Percentiles rank a stretch among this genome's conserved stretches.
Evolutionary conservation across 2,797 vertebrate species (phyloP).

Genomic region (Leontocebus nigricollis): DNA sequence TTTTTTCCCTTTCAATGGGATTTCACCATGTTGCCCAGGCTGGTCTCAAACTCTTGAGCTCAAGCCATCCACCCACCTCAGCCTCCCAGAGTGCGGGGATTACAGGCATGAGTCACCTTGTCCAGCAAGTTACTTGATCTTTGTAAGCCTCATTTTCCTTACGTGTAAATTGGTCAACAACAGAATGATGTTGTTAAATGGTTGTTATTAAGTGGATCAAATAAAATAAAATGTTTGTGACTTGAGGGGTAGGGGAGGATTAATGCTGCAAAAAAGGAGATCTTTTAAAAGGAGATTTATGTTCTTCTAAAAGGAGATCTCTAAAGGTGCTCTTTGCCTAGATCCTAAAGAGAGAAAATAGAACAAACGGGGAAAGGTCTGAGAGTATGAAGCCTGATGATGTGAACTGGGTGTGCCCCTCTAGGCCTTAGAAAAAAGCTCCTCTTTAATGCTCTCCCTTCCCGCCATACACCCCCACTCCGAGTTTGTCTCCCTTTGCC

Average conservation of each 20-base stretch:
- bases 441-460: neutral
- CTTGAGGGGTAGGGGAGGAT: neutral
- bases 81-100: neutral
- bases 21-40: neutral
- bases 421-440: neutral
- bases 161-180: neutral
- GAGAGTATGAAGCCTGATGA: neutral
- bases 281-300: neutral
- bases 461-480: accelerated
- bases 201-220: neutral
- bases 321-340: neutral
- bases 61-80: neutral
- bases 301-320: neutral
- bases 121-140: neutral
- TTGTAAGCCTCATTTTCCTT: neutral
- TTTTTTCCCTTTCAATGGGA: neutral
- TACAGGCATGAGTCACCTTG: neutral
- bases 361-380: neutral
- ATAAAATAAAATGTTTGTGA: neutral
- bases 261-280: neutral
- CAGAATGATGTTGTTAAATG: neutral
- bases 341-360: neutral
- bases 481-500: neutral
- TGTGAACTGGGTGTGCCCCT: neutral
- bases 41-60: neutral